Evolutionary conservation across 2,888 invertebrate species (phyloP).

Genomic region (Schizotus pectinicornis): DNA sequence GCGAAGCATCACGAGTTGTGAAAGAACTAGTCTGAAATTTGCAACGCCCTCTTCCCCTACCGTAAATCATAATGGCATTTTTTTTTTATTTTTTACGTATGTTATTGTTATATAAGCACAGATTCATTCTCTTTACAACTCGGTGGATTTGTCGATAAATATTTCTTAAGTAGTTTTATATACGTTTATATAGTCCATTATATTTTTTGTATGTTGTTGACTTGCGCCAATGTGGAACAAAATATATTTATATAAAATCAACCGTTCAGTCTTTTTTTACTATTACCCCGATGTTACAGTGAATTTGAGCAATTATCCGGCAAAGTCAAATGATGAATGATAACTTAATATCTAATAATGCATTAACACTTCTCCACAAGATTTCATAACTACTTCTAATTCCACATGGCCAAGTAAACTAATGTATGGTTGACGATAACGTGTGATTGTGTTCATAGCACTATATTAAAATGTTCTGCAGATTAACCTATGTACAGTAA

Average conservation of each 20-base stretch:
- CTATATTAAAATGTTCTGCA: slow-evolving; percentile 49
- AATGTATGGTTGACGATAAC: slow-evolving; percentile 47
- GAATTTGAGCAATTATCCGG: not conserved
- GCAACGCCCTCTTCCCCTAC: slow-evolving; percentile 8
- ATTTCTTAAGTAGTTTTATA: slow-evolving; percentile 53
- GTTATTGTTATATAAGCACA: slow-evolving; percentile 16
- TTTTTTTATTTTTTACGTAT: slow-evolving; percentile 13
- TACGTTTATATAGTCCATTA: slow-evolving; percentile 55
- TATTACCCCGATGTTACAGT: slow-evolving; percentile 21
- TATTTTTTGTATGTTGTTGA: slow-evolving; percentile 61
- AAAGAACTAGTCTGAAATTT: slow-evolving; percentile 47
- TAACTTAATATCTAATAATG: slow-evolving; percentile 42
- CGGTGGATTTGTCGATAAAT: slow-evolving; percentile 29
- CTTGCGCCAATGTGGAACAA: slow-evolving; percentile 61
- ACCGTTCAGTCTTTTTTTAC: slow-evolving; percentile 29
- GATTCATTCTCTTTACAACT: slow-evolving; percentile 1
- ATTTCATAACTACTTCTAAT: slow-evolving; percentile 52
- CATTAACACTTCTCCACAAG: slow-evolving; percentile 45
- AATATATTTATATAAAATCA: slow-evolving; percentile 59
- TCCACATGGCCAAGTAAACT: slow-evolving; percentile 61
- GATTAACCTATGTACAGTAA: slow-evolving; percentile 45
- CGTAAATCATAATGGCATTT: slow-evolving; percentile 1
- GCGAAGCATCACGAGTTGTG: slow-evolving; percentile 39
- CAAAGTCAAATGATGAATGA: slow-evolving; percentile 27
- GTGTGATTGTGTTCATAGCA: slow-evolving; percentile 53